Evolutionary conservation across 2,888 invertebrate genomes (phyloP), one percentile per base, ranked within the genome.

Genomic region (Gandaritis pyraliata): DNA sequence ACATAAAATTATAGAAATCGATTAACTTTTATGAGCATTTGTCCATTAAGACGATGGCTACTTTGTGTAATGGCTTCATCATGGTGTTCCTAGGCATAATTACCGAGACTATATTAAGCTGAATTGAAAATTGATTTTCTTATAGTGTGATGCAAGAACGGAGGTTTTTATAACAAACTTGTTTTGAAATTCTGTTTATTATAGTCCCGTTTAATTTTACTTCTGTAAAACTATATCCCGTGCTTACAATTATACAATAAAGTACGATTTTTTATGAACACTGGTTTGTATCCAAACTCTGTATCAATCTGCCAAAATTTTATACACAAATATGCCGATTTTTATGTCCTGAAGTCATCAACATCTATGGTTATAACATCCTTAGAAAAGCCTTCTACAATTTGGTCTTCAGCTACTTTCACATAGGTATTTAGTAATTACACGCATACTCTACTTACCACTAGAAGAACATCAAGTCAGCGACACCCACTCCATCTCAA

Each of bases 1-100:
- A 79, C 74, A 73, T 66, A 76, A 75, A 80, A 82, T 54, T 48
- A 49, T 54, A 41, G 38, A 59, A 63, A 86, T 85, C 81, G 83
- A 88, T 88, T 88, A 86, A 82, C 75, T 85, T 87, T 87, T 88
- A 87, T 90, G 82, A 88, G 87, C 83, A 80, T 89, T 88, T 82
- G 80, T 82, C 87, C 90, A 90, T 90, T 90, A 89, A 66, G 75
- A 64, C 82, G 85, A 86, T 88, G 86, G 82, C 66, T 78, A 58
- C 72, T 77, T 47, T 72, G 74, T 80, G 72, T 85, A 81, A 82
- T 82, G 82, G 77, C 88, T 89, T 88, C 83, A 91, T 90, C 84
- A 84, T 71, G 75, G 79, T 79, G 77, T 80, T 78, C 73, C 69
- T 71, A 74, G 62, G 68, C 61, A 68, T 81, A 78, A 83, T 77